Base-by-base conservation (phyloP, 2,797 vertebrate genomes). In the Anguilla obscura region DNA sequence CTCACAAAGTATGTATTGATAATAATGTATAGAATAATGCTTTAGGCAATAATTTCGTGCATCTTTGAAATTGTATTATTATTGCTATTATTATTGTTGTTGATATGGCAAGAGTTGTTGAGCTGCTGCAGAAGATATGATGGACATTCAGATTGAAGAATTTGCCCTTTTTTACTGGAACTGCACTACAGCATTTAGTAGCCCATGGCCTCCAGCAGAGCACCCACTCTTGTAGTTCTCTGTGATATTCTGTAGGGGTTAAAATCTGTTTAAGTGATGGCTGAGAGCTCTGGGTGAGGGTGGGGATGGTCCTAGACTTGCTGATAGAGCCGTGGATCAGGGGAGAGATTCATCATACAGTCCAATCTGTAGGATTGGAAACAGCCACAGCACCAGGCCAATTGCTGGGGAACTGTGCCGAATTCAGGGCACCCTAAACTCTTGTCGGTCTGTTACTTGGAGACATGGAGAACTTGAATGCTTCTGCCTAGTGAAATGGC, bases 1-100 rank as follows among this genome's bases (percentile, higher is more conserved):
- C 95, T 92, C 92, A 96, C 95, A 95, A 95, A 96, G 96, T 94
- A 96, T 97, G 97, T 98, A 95, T 95, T 95, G 94, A 94, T 95
- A 95, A 93, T 92, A 92, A 94, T 96, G 94, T 96, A 97, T 98
- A 99, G 97, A 97, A 94, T 97, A 97, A 96, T 95, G 97, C 96
- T 98, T 95, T 97, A 98, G 97, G 98, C 98, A 99, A 97, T 99
- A 98, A 98, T 97, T 96, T 96, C 97, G 96, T 96, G 97, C 96
- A 96, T 95, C 95, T 96, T 96, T 96, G 96, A 93, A 97, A 33
- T 84, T 79, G 14, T 56, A 88, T 85, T 82, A 87, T 87, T 52
- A 86, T 71, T 86, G 27, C 86, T 89, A 85, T 84, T 76, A 89
- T 66, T 88, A 58, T 89, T 88, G 87, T 86, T 91, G 86, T 90